Percentiles rank a stretch among this genome's conserved stretches.
Conservation (phyloP, 2,113 vertebrate species). For the Xiphophorus maculatus region DNA sequence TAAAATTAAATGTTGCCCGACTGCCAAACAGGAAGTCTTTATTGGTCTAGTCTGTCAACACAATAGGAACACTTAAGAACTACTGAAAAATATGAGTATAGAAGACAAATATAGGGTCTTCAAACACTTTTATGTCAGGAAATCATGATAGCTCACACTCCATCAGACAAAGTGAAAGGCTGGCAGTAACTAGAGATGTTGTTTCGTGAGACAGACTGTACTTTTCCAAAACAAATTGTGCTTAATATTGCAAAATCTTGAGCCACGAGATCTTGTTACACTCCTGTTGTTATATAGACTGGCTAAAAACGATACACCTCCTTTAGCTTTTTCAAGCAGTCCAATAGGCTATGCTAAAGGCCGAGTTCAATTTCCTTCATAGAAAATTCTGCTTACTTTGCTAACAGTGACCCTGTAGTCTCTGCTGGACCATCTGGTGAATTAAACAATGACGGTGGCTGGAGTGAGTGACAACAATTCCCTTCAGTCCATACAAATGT, state of each 20-base stretch:
- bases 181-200: background rate
- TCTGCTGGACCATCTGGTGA: background rate
- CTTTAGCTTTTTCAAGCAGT: background rate
- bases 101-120: too few relatives aligned
- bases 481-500: background rate
- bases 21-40: too few relatives aligned
- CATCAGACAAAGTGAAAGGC: too few relatives aligned
- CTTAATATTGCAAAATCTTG: background rate
- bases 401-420: background rate
- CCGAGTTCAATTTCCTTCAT: background rate
- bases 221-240: background rate
- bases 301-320: background rate
- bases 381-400: background rate
- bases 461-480: background rate
- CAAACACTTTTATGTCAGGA: too few relatives aligned
- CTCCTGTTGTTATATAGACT: too few relatives aligned
- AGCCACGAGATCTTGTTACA: background rate
- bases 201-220: background rate
- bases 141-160: too few relatives aligned
- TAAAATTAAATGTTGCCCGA: too few relatives aligned
- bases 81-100: too few relatives aligned
- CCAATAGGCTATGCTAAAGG: background rate
- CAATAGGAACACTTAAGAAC: too few relatives aligned
- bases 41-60: too few relatives aligned
- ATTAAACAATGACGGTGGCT: background rate